A percentile compares a stretch with the other conserved stretches of the same genome.
phyloP scores from a whole-genome alignment of 1,140 invertebrate species.

The Psix sp. region DNA sequence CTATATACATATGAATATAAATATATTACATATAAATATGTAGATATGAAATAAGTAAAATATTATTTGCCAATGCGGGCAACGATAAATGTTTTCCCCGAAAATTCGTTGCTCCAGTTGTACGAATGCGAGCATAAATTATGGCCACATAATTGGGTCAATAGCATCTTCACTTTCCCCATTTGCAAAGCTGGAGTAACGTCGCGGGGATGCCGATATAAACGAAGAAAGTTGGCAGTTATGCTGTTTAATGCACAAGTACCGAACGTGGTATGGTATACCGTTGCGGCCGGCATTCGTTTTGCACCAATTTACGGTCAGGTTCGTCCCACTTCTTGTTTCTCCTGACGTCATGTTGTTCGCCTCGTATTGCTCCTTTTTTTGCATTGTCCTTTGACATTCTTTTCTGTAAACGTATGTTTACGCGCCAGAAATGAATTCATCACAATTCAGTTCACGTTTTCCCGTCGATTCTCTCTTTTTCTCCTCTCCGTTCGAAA shows the following conservation, averaged over 20 bases:
- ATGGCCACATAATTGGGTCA: conserved; percentile 51
- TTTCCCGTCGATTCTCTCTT: no score
- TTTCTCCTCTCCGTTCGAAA: no score
- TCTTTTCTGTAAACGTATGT: conserved; percentile 22
- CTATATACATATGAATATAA: no score
- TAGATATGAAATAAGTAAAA: conserved; percentile 10
- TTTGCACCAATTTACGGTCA: conserved; percentile 60
- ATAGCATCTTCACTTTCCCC: conserved; percentile 60
- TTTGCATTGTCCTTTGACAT: conserved; percentile 27
- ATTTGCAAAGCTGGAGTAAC: conserved; percentile 40
- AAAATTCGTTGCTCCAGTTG: conserved; percentile 51
- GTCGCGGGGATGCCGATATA: conserved; percentile 18
- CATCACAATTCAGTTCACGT: conserved; percentile 38
- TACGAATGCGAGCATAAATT: conserved; percentile 46
- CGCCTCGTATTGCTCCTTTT: conserved; percentile 37
- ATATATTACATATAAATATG: conserved; percentile 13
- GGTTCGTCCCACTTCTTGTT: conserved; percentile 53
- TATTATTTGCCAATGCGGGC: conserved; percentile 7
- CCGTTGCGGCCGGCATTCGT: conserved; percentile 63
- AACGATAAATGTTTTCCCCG: conserved; percentile 43
- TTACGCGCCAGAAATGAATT: conserved; percentile 42
- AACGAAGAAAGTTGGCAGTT: conserved; percentile 53
- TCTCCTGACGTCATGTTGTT: conserved; percentile 47
- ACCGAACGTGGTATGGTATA: conserved; percentile 62
- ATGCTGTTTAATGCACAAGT: conserved; percentile 45